Evolutionary conservation across 2,888 invertebrate genomes (phyloP).

Genomic region (Noctua pronuba): DNA sequence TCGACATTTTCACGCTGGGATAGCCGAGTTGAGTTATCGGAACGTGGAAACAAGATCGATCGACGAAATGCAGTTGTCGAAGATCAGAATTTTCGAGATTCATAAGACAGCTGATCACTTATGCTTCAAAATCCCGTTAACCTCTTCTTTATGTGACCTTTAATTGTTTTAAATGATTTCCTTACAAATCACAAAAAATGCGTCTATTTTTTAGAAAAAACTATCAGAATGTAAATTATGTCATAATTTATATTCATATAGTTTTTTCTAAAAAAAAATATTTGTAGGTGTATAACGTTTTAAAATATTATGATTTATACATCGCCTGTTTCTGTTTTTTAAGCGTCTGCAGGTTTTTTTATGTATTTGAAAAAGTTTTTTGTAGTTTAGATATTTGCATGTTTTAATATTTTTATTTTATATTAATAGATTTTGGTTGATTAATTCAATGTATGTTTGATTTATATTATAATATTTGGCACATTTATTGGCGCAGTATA

Average conservation of each 20-base stretch:
- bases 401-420: background rate
- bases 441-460: background rate
- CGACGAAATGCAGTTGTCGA: background rate
- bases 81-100: background rate
- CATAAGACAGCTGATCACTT: background rate
- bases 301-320: background rate
- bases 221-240: background rate
- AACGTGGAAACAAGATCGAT: background rate
- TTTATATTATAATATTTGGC: background rate
- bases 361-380: background rate
- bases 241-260: too few relatives aligned
- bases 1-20: background rate
- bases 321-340: background rate
- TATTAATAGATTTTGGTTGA: background rate
- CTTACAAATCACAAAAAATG: background rate
- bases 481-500: background rate
- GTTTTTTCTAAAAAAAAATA: too few relatives aligned
- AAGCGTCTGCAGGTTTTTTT: background rate
- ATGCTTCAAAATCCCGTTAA: background rate
- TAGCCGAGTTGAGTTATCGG: background rate
- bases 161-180: background rate
- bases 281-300: background rate
- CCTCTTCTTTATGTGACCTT: background rate
- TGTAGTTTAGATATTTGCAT: background rate
- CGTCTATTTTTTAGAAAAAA: background rate